Conservation (phyloP, 2,888 invertebrate genomes). For the Idaea straminata region DNA sequence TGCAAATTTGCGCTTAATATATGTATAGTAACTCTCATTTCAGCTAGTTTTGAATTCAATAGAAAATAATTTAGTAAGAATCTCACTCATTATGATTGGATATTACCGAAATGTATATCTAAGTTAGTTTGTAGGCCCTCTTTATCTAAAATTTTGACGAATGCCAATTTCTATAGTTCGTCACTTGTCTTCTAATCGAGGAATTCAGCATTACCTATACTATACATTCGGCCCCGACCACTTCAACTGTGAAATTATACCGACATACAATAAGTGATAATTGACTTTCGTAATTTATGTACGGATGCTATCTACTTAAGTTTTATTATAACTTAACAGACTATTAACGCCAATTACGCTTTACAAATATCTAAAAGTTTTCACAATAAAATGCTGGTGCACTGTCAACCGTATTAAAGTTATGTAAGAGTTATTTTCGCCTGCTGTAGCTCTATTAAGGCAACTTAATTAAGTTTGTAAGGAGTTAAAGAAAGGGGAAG, state of each 20-base stretch:
- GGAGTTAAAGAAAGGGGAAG: conserved; percentile 58
- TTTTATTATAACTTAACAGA: conserved; percentile 73
- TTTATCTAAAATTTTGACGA: no score
- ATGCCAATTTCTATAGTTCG: no score
- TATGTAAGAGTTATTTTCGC: not conserved
- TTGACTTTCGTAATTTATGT: conserved; percentile 59
- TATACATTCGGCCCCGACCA: conserved; percentile 21
- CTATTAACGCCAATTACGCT: conserved; percentile 72
- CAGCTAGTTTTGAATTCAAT: no score
- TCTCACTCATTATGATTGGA: no score
- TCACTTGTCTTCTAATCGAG: not conserved
- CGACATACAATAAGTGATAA: conserved; percentile 61
- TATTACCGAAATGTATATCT: no score
- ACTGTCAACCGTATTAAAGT: conserved; percentile 29
- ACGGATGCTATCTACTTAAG: conserved; percentile 69
- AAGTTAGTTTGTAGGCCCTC: no score
- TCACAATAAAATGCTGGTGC: not conserved
- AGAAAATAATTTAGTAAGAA: no score
- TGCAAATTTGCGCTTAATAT: no score
- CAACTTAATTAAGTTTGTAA: conserved; percentile 11
- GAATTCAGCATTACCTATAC: not conserved
- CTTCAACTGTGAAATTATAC: conserved; percentile 55
- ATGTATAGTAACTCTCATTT: no score
- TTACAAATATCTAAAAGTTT: conserved; percentile 33
- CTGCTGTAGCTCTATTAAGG: not conserved